Evolutionary conservation across 1,140 invertebrate species (phyloP).

Genomic region (Lepidurus apus): DNA sequence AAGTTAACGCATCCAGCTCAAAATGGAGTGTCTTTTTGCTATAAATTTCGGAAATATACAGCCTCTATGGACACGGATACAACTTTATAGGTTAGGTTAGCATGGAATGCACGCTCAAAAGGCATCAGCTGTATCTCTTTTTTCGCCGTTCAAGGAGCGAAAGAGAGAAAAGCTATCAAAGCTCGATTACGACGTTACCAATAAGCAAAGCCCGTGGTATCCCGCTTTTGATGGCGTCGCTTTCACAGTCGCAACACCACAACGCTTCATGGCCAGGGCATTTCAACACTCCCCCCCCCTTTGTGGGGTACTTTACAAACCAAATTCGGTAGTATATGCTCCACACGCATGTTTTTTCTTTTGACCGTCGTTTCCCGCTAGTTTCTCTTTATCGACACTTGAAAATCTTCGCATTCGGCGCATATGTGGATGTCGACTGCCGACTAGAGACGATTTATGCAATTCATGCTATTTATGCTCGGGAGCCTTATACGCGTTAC

Average conservation of each 20-base stretch:
- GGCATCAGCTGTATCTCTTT: not conserved
- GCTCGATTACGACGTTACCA: slow-evolving; percentile 1
- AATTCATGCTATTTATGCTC: not conserved
- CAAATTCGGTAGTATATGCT: not conserved
- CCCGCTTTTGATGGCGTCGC: slow-evolving; percentile 13
- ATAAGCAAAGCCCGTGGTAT: not conserved
- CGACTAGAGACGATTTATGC: not conserved
- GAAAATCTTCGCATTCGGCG: not conserved
- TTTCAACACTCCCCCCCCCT: not conserved
- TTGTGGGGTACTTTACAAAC: not conserved
- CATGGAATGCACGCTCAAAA: no score
- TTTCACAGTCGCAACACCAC: not conserved
- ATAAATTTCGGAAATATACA: no score
- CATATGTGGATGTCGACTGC: not conserved
- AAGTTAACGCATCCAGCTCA: no score
- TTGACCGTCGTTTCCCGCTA: not conserved
- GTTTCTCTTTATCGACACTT: not conserved
- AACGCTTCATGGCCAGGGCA: not conserved
- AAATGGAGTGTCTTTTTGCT: no score
- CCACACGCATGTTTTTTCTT: not conserved
- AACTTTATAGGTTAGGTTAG: no score
- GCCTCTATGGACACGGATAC: no score
- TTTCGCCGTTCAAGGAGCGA: not conserved
- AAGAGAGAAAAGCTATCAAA: not conserved
- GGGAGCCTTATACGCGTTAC: no score